Conservation (phyloP, 2,888 invertebrate genomes). For the Melieria picta region DNA sequence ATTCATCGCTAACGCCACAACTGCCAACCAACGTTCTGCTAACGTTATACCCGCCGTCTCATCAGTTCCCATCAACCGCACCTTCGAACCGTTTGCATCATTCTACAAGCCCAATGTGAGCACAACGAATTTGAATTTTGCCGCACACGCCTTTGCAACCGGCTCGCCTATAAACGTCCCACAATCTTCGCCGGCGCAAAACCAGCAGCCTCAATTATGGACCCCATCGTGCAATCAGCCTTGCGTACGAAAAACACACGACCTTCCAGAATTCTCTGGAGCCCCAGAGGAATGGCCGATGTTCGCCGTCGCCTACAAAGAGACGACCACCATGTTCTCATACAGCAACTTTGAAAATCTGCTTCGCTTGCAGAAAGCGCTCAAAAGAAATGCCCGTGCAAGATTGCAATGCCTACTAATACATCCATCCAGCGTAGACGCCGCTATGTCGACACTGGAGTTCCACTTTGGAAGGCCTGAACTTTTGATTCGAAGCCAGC, state of each 20-base stretch:
- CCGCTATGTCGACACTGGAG: conserved; percentile 8
- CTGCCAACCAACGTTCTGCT: too few species aligned
- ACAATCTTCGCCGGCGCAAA: too few species aligned
- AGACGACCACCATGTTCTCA: conserved; percentile 19
- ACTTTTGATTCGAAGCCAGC: conserved; percentile 11
- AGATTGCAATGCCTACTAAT: conserved; percentile 14
- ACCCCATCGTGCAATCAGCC: background rate
- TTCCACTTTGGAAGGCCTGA: conserved; percentile 15
- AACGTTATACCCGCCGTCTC: too few species aligned
- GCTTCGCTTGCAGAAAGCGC: conserved; percentile 25
- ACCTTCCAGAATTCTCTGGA: conserved; percentile 34
- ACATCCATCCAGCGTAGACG: conserved; percentile 12
- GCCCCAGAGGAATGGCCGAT: conserved; percentile 33
- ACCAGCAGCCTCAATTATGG: too few species aligned
- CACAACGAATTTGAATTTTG: too few species aligned
- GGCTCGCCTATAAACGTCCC: too few species aligned
- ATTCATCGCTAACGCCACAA: too few species aligned
- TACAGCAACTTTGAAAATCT: conserved; percentile 29
- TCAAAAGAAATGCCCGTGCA: conserved; percentile 18
- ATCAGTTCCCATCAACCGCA: too few species aligned
- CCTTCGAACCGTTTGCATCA: too few species aligned
- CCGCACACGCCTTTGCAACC: too few species aligned
- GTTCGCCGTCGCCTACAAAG: conserved; percentile 26
- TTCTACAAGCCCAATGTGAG: too few species aligned
- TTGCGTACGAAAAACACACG: conserved; percentile 26